Base-by-base conservation (phyloP, 1,140 invertebrate species). In the Thaumetopoea pityocampa region DNA sequence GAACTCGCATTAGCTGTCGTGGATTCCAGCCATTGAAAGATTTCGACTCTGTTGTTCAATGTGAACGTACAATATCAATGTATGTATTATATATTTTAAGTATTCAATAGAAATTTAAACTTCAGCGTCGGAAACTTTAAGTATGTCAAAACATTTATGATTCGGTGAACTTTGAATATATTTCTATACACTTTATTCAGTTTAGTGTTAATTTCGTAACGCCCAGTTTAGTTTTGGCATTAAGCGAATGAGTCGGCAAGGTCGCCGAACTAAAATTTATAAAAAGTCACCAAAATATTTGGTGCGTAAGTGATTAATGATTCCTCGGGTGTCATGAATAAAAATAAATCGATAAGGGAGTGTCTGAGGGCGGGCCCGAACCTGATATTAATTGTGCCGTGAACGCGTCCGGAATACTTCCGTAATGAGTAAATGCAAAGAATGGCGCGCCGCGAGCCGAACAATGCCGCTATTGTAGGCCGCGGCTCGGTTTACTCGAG, bases 341-440 rank as follows among this genome's bases (percentile, higher is more conserved):
- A 41, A 20, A 32, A 41, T 41, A 32, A 32, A 32, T 41, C 37
- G 37, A 41, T 41, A 26, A 30, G 37, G 28, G 19, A 41, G 27
- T 32, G 37, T 41, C 32, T 24, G 19, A 9, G 37, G 26, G 17
- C 26, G 11, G 10, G 28, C 8, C 16, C 18, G 19, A 28, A 23
- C 27, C 18, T 41, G 28, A 22, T 41, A 41, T 41, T 41, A 41
- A 41, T 41, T 41, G 37, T 41, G 19, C 26, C 26, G 11, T 28
- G 37, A 19, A 30, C 17, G 37, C 26, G 37, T n/a, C 16, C 20
- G 26, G 16, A 19, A 41, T 41, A 23, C 37, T 14, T 41, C 18
- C 26, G 30, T 40, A 40, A 40, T 40, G 37, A 40, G 26, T 17
- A 27, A 19, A 40, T 40, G 37, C 15, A 24, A 40, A 40, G 37